A percentile compares a stretch with the other conserved stretches of the same genome.
Evolutionary conservation across 2,888 invertebrate species (phyloP).

Genomic region (Copidosoma aretas): DNA sequence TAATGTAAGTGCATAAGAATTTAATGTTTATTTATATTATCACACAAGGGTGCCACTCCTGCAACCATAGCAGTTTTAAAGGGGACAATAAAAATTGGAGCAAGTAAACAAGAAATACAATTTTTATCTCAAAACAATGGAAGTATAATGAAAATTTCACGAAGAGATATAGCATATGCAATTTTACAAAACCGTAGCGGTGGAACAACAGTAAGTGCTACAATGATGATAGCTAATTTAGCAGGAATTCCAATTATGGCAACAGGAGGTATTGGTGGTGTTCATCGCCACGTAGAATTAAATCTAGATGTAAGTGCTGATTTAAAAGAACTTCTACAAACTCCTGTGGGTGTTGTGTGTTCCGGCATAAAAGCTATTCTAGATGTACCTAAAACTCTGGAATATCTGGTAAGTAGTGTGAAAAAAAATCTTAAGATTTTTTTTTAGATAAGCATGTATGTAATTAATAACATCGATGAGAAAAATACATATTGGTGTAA

Average conservation of each 20-base stretch:
- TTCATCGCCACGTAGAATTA: slow-evolving; percentile 86
- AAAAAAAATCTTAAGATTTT: neutral
- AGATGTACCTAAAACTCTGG: slow-evolving; percentile 92
- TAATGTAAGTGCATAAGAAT: no score
- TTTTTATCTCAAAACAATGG: slow-evolving; percentile 67
- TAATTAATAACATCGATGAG: no score
- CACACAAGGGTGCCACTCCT: slow-evolving; percentile 85
- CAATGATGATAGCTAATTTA: slow-evolving; percentile 82
- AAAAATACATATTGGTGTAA: no score
- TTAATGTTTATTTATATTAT: no score
- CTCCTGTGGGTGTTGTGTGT: slow-evolving; percentile 88
- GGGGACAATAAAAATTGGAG: slow-evolving; percentile 83
- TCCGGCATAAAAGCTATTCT: slow-evolving; percentile 97
- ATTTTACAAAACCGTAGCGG: slow-evolving; percentile 76
- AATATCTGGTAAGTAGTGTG: slow-evolving; percentile 77
- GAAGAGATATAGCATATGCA: slow-evolving; percentile 83
- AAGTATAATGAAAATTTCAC: slow-evolving; percentile 80
- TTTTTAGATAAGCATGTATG: no score
- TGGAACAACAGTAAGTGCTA: slow-evolving; percentile 96
- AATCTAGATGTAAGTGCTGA: slow-evolving; percentile 95
- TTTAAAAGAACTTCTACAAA: slow-evolving; percentile 86
- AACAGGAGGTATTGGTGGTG: slow-evolving; percentile 94
- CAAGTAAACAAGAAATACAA: slow-evolving; percentile 71
- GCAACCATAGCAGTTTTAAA: slow-evolving; percentile 91
- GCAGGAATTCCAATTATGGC: slow-evolving; percentile 90